Conservation (phyloP, 2,113 vertebrate genomes). For the Clinocottus analis region DNA sequence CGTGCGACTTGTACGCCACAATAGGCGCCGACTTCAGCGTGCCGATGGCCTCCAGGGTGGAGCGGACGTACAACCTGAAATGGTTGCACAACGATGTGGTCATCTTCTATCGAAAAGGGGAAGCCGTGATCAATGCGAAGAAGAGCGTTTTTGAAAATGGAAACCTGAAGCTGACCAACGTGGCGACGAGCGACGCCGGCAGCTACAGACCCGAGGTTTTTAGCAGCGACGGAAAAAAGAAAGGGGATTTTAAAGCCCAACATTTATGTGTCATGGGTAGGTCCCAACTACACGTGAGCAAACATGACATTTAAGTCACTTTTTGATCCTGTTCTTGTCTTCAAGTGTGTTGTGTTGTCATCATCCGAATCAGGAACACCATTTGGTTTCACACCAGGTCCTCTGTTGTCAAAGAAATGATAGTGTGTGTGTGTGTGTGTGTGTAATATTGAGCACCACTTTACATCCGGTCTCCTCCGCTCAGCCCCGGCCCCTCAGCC, state of each 20-base stretch:
- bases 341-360: neutral
- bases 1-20: accelerated
- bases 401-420: no score
- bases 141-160: no score
- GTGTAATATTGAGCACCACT: no score
- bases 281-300: neutral
- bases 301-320: no score
- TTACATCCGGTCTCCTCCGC: neutral
- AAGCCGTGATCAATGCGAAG: no score
- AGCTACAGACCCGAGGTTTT: accelerated
- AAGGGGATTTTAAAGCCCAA: accelerated
- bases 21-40: accelerated
- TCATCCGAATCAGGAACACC: neutral
- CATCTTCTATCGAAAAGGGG: neutral
- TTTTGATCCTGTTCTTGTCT: neutral
- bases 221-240: accelerated
- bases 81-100: accelerated
- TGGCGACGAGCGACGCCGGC: neutral
- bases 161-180: no score
- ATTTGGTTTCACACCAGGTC: neutral
- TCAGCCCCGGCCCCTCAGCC: neutral
- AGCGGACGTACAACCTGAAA: accelerated
- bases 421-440: no score
- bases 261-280: conserved; percentile 18
- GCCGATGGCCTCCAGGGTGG: accelerated